Evolutionary conservation across 2,888 invertebrate genomes (phyloP), one percentile per base, ranked within the genome.

Genomic region (Nesidiocoris tenuis): DNA sequence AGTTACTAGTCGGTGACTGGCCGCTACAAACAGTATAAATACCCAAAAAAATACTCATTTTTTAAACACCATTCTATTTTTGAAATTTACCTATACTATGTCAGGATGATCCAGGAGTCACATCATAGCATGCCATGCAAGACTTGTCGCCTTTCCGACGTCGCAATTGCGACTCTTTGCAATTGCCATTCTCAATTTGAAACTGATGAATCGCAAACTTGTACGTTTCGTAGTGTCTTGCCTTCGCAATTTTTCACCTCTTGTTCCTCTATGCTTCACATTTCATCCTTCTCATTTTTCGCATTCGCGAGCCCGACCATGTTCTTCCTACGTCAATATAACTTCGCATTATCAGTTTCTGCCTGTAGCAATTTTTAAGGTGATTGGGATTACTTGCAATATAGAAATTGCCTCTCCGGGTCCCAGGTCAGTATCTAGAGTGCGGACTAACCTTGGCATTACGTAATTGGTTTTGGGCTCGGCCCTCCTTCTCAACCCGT

Each of bases 271-370:
- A 39, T 39, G 3, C 12, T 39, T 39, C 39, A 7, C 39, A 39
- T 39, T 39, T 39, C 39, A 7, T 39, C 39, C 39, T 39, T 39
- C 39, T 39, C 39, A 39, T 12, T 39, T 39, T 39, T 39, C 12
- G 22, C 22, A 56, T 55, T 9, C 22, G 59, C 23, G 21, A 67
- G 57, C 17, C 59, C 39, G 7, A n/a, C n/a, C 19, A 25, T 7
- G 54, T 56, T 68, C 54, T 63, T 61, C 19, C 23, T 23, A 19
- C 25, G 55, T 25, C 24, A 39, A 39, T 63, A 72, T 72, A 74
- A 74, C 74, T 74, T 74, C 74, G 56, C 74, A 74, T 74, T 74
- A 74, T 74, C 74, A 74, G 74, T 74, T 74, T 57, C 64, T 74
- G 56, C 72, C 72, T 16, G 72, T 61, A 16, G 56, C 3, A 67